phyloP scores from a whole-genome alignment of 2,113 vertebrate genomes.

The Sterrhoptilus dennistouni region DNA sequence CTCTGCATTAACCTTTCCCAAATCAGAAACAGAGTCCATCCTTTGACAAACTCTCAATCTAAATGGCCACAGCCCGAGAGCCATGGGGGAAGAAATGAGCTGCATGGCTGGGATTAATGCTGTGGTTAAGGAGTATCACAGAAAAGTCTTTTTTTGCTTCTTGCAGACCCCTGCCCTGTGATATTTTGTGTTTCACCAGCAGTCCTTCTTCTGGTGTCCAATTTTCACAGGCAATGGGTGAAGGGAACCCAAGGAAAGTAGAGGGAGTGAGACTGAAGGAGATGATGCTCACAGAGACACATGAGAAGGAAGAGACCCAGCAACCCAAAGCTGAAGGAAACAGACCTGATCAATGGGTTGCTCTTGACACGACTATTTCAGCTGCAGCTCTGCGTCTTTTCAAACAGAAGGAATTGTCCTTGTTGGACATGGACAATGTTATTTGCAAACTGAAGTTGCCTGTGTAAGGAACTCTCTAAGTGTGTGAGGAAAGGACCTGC shows the following conservation, averaged over 20 bases:
- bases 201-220: background rate
- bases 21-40: background rate
- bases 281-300: background rate
- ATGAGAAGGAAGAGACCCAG: background rate
- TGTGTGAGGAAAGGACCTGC: background rate
- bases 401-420: background rate
- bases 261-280: background rate
- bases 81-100: background rate
- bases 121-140: background rate
- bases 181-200: background rate
- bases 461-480: background rate
- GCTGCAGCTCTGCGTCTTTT: background rate
- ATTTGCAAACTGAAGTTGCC: background rate
- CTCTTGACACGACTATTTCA: background rate
- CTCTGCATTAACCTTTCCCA: background rate
- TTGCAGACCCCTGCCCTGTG: background rate
- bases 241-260: background rate
- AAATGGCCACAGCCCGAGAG: background rate
- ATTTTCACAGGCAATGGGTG: background rate
- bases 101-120: background rate
- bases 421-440: background rate
- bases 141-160: background rate
- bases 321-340: background rate
- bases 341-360: background rate
- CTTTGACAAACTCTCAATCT: background rate